phyloP scores from a whole-genome alignment of 2,888 invertebrate species.

The Tillus elongatus region DNA sequence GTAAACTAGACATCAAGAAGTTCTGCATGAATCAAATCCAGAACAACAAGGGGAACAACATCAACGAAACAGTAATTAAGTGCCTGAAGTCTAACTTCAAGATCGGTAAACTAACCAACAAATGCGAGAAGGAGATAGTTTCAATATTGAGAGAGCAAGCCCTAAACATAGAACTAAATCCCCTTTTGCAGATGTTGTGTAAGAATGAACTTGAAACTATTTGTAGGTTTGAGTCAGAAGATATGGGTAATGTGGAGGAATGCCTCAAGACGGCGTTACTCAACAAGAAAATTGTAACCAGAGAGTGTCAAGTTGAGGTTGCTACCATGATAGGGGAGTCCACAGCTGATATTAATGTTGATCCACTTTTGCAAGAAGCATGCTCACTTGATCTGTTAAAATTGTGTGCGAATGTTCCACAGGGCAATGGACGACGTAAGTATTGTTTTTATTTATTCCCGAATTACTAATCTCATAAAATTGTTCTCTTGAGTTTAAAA shows the following conservation, averaged over 20 bases:
- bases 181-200: conserved; percentile 74
- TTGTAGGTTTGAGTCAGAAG: conserved; percentile 47
- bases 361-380: conserved; percentile 80
- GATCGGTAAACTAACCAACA: conserved; percentile 59
- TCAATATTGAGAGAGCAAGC: conserved; percentile 79
- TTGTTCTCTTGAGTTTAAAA: no score
- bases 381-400: conserved; percentile 78
- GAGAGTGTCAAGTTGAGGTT: conserved; percentile 74
- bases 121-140: conserved; percentile 76
- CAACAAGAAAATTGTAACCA: conserved; percentile 61
- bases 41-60: conserved; percentile 55
- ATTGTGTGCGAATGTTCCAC: conserved; percentile 68
- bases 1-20: conserved; percentile 71
- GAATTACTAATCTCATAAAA: not conserved
- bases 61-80: conserved; percentile 75
- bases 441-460: conserved; percentile 18
- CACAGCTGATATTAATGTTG: conserved; percentile 89
- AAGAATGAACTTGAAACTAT: conserved; percentile 60
- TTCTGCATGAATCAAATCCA: conserved; percentile 40
- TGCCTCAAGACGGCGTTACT: conserved; percentile 81
- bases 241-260: conserved; percentile 66
- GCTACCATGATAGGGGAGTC: conserved; percentile 82
- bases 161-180: conserved; percentile 83
- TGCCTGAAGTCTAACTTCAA: conserved; percentile 78
- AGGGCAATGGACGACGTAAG: conserved; percentile 88